phyloP scores from a whole-genome alignment of 1,140 invertebrate species.

The Agraylea sexmaculata region DNA sequence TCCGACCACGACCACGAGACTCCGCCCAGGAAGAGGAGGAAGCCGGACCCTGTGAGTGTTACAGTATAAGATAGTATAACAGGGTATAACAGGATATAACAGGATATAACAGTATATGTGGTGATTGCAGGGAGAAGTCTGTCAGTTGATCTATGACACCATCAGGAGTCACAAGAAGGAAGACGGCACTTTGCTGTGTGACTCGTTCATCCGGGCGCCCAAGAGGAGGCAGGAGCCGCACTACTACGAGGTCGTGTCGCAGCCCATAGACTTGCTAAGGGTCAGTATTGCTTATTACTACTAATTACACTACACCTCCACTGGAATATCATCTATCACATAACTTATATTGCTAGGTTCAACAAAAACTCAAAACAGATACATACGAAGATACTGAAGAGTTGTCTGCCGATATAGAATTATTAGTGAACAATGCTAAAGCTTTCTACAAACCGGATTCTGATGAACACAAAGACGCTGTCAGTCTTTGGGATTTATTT shows the following conservation, averaged over 20 bases:
- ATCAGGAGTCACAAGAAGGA: constrained; percentile 86
- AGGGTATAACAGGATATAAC: background rate
- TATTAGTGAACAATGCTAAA: constrained; percentile 84
- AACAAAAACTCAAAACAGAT: constrained; percentile 93
- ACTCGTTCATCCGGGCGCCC: constrained; percentile 87
- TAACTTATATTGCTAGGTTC: constrained; percentile 48
- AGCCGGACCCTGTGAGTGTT: constrained; percentile 33
- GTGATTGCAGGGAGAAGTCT: constrained; percentile 60
- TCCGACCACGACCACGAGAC: constrained; percentile 35
- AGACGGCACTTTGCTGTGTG: constrained; percentile 81
- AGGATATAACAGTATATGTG: constrained; percentile 1
- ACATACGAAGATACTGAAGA: constrained; percentile 86
- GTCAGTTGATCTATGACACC: constrained; percentile 86
- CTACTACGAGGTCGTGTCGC: constrained; percentile 83
- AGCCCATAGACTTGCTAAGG: constrained; percentile 87
- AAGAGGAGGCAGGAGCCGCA: constrained; percentile 82
- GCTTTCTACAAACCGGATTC: constrained; percentile 83
- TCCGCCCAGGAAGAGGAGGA: constrained; percentile 32
- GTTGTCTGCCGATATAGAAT: constrained; percentile 72
- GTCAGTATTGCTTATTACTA: too few relatives aligned
- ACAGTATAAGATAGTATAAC: background rate
- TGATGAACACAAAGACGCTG: constrained; percentile 83
- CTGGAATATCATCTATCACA: too few relatives aligned
- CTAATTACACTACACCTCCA: too few relatives aligned
- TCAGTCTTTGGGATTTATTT: constrained; percentile 81